A percentile compares a stretch with the other conserved stretches of the same genome.
These are phyloP conservation scores for Pomatorhinus ruficollis DNA, from an alignment of 2,113 vertebrate genomes.

Conservation along the genomic window DNA sequence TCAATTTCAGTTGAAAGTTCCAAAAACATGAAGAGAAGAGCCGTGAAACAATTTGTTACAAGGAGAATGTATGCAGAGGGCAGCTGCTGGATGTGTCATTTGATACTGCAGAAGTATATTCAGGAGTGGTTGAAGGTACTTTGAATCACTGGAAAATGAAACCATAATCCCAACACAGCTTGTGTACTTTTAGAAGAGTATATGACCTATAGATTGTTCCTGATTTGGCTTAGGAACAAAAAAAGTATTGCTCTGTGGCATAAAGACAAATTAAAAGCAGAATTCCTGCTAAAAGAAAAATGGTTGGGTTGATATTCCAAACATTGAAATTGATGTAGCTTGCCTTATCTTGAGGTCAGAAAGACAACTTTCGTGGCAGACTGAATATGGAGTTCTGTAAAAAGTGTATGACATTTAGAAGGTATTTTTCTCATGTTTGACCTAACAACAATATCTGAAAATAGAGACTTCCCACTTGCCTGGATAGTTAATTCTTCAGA, in stretches of 20 bases:
- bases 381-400: not conserved
- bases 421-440: not conserved
- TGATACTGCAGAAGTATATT: not conserved
- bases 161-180: not conserved
- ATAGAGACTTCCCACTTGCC: not conserved
- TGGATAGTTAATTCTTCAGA: not conserved
- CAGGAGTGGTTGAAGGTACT: not conserved
- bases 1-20: not conserved
- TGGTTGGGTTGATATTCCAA: not conserved
- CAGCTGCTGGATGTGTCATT: fast-evolving
- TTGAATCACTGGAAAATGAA: not conserved
- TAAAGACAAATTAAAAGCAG: not conserved
- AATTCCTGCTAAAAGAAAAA: not conserved
- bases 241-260: not conserved
- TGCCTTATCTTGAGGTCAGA: not conserved
- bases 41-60: not conserved
- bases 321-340: not conserved
- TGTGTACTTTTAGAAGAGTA: not conserved
- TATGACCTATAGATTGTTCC: not conserved
- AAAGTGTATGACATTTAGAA: not conserved
- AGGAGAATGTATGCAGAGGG: not conserved
- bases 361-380: not conserved
- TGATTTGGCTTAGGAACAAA: not conserved
- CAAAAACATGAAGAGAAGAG: not conserved
- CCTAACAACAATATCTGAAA: not conserved